Evolutionary conservation across 2,113 vertebrate genomes (phyloP).

Genomic region (Phylloscopus trochilus): DNA sequence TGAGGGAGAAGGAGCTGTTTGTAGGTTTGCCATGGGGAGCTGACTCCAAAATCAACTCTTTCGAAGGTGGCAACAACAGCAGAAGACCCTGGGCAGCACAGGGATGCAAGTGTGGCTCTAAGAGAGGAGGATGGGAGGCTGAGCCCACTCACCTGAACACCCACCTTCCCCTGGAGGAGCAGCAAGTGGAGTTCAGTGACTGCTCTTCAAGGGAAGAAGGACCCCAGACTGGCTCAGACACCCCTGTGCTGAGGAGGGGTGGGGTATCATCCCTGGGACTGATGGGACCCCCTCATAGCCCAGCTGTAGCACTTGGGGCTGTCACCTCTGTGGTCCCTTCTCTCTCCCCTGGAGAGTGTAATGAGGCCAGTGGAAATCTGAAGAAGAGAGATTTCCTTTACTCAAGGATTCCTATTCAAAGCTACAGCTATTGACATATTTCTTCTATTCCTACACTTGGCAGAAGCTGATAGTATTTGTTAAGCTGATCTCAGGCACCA

Average conservation of each 20-base stretch:
- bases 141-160: neutral
- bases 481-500: neutral
- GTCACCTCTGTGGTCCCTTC: neutral
- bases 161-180: neutral
- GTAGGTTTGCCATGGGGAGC: neutral
- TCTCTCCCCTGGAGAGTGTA: accelerated
- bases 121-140: neutral
- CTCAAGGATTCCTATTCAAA: slow-evolving; percentile 1
- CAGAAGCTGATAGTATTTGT: slow-evolving; percentile 28
- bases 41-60: neutral
- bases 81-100: accelerated
- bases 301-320: neutral
- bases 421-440: neutral
- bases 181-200: neutral
- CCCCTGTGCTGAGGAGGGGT: too few relatives aligned
- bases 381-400: neutral
- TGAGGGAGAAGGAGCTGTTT: neutral
- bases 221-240: neutral
- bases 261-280: neutral
- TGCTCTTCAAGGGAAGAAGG: neutral
- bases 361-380: neutral
- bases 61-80: neutral
- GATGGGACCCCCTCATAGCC: accelerated
- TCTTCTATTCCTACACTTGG: neutral
- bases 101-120: neutral